Evolutionary conservation across 2,888 invertebrate genomes (phyloP).

Genomic region (Caenorhabditis angaria): DNA sequence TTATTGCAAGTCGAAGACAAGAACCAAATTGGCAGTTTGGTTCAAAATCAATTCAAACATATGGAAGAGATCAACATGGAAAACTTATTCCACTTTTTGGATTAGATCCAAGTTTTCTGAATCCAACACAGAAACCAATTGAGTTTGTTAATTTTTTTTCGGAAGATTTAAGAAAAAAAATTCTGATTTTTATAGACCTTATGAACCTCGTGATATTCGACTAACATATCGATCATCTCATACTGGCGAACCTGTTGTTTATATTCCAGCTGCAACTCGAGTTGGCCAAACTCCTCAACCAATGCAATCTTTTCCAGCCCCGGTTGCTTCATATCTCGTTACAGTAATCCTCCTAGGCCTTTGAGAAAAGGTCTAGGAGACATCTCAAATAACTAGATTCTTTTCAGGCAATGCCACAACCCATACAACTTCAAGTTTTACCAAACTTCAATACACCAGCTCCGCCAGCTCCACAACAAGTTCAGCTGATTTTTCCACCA

Average conservation of each 20-base stretch:
- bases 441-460: slow-evolving; percentile 17
- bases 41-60: slow-evolving; percentile 37
- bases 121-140: slow-evolving; percentile 6
- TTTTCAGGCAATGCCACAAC: slow-evolving; percentile 29
- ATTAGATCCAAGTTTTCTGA: slow-evolving; percentile 15
- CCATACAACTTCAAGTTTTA: slow-evolving; percentile 27
- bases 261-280: slow-evolving; percentile 33
- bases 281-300: not conserved
- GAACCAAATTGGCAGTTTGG: slow-evolving; percentile 39
- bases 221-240: slow-evolving; percentile 39
- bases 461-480: slow-evolving; percentile 10
- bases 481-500: not conserved
- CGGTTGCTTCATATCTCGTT: slow-evolving; percentile 48
- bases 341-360: slow-evolving; percentile 33
- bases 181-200: slow-evolving; percentile 20
- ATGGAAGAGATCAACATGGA: slow-evolving; percentile 42
- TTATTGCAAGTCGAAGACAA: slow-evolving; percentile 36
- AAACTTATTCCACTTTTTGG: slow-evolving; percentile 14
- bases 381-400: not conserved
- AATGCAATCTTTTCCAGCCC: slow-evolving; percentile 21
- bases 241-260: slow-evolving; percentile 38
- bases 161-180: not conserved
- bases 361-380: not conserved
- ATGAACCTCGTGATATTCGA: slow-evolving; percentile 33
- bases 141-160: slow-evolving; percentile 16